Base-by-base conservation (phyloP, 2,888 invertebrate species). In the Willowsia nigromaculata region DNA sequence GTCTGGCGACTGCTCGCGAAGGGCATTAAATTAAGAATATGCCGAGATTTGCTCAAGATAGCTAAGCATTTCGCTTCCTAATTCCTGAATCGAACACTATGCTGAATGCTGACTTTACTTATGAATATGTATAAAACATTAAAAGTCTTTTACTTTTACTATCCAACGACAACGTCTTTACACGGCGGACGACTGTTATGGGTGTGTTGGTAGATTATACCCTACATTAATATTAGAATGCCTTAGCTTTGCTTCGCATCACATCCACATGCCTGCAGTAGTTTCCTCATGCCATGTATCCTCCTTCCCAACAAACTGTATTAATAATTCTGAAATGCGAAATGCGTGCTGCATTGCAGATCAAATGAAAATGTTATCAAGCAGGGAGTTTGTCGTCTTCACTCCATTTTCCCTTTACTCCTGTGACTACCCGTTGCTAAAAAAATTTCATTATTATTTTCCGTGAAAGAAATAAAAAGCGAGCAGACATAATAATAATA, bases 271-370 rank as follows among this genome's bases (percentile, higher is more conserved):
- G 53, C 56, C 53, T 78, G 78, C 53, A 78, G 53, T 18, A 25
- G 13, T 56, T 30, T 78, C 37, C 1, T 37, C 37, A 56, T 74
- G 47, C 27, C 18, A 47, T 47, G 47, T 74, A 74, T 47, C 74
- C 74, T 43, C 56, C 56, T 33, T 33, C 22, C 56, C 56, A 33
- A 76, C 40, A 71, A 27, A 53, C 53, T 37, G 37, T 56, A 78
- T 78, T 56, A 78, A 43, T 43, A n/a, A 76, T 50, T 76, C 76
- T 76, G 25, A 22, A n/a, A n/a, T 22, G 18, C 25, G 25, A 56
- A 78, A 56, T 89, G 89, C 89, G 89, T 89, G 74, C 89, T 89
- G 89, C 89, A 89, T 85, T 89, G 89, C 89, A 89, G 89, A 89
- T 78, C 56, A 78, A 30, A 53, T 33, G 15, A 78, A 78, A 78